A percentile compares a stretch with the other conserved stretches of the same genome.
Conservation (phyloP, 2,888 invertebrate genomes). For the Drosophila vallismaia region DNA sequence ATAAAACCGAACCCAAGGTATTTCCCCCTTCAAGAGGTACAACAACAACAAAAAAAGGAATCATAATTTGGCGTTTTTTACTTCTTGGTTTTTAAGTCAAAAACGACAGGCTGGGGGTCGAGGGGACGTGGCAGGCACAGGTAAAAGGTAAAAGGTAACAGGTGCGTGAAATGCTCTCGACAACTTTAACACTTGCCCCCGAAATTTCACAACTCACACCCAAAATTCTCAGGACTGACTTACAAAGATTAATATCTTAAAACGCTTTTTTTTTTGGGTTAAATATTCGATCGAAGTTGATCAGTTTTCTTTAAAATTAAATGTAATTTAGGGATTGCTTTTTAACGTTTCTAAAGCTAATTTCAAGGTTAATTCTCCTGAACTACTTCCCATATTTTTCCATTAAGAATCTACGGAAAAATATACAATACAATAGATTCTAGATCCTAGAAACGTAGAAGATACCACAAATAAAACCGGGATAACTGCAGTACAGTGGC, state of each 20-base stretch:
- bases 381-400: no score
- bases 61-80: constrained; percentile 33
- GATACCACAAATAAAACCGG: background rate
- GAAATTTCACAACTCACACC: background rate
- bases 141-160: constrained; percentile 48
- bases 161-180: constrained; percentile 61
- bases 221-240: background rate
- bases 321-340: background rate
- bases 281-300: background rate
- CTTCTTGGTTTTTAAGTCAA: constrained; percentile 55
- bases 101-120: constrained; percentile 12
- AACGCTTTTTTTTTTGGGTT: background rate
- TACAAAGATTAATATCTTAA: constrained; percentile 11
- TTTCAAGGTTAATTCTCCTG: no score
- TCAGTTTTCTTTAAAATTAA: background rate
- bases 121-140: constrained; percentile 3
- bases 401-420: no score
- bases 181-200: constrained; percentile 66
- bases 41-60: constrained; percentile 12
- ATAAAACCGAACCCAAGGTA: constrained; percentile 45
- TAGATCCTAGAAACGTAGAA: background rate
- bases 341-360: no score
- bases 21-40: background rate
- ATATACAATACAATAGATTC: no score
- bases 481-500: constrained; percentile 20